phyloP scores from a whole-genome alignment of 2,888 invertebrate species.

The Polyploca ridens region DNA sequence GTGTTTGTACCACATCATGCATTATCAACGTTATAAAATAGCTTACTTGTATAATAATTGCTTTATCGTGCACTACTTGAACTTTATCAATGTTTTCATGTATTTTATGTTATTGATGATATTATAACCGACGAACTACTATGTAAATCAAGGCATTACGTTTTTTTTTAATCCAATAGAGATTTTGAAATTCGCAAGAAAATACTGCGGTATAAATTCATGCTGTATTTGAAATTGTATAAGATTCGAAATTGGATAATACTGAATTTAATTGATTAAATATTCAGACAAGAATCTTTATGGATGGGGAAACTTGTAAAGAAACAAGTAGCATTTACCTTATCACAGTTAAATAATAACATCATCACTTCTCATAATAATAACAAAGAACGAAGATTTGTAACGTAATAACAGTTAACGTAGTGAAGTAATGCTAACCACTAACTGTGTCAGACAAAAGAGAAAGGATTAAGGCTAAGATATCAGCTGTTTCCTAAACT shows the following conservation, averaged over 20 bases:
- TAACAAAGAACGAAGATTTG: conserved; percentile 18
- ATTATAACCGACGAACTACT: no score
- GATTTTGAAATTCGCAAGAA: no score
- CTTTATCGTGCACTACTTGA: background rate
- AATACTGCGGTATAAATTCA: no score
- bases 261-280: no score
- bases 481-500: background rate
- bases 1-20: background rate
- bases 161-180: no score
- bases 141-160: no score
- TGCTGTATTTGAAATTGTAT: no score
- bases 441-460: conserved; percentile 42
- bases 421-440: conserved; percentile 28
- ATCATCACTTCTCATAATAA: conserved; percentile 3
- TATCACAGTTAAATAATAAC: background rate
- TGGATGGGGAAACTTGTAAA: no score
- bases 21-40: background rate
- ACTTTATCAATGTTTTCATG: background rate
- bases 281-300: no score
- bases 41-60: background rate
- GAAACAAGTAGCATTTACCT: background rate
- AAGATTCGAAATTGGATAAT: no score
- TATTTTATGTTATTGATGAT: background rate
- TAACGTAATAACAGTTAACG: conserved; percentile 20
- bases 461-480: conserved; percentile 38